These are phyloP conservation scores for Siniperca scherzeri DNA, from an alignment of 2,797 vertebrate genomes.

Conservation along the genomic window DNA sequence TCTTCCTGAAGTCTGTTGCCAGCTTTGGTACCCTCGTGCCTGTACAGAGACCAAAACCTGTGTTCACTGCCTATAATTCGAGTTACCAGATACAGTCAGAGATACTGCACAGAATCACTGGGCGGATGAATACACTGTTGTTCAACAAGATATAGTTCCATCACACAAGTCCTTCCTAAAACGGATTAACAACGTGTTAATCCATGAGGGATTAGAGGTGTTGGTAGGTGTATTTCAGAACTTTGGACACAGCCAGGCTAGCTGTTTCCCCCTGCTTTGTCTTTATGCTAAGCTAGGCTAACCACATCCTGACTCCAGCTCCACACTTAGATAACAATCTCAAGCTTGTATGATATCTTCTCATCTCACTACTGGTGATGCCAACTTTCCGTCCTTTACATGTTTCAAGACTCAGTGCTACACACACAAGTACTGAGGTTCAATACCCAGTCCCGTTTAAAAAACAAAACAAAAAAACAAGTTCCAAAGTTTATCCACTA, in stretches of 20 bases:
- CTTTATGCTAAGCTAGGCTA: slow-evolving; percentile 26
- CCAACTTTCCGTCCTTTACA: neutral
- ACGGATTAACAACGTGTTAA: neutral
- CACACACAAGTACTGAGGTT: neutral
- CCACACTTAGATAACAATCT: too few species aligned
- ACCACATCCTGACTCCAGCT: neutral
- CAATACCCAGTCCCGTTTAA: neutral
- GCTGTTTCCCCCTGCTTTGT: neutral
- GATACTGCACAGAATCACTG: neutral
- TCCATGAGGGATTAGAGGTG: neutral
- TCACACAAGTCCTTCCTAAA: neutral
- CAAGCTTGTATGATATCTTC: too few species aligned
- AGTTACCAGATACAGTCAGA: neutral
- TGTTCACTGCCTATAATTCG: too few species aligned
- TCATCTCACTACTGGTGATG: neutral
- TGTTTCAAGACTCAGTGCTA: too few species aligned
- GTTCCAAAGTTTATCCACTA: neutral
- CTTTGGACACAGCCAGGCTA: neutral
- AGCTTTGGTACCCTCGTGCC: neutral
- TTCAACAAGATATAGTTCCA: neutral
- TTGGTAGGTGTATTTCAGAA: neutral
- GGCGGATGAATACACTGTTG: neutral
- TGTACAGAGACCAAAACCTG: neutral
- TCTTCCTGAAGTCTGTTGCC: neutral
- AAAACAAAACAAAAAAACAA: too few species aligned